Conservation (phyloP, 2,797 vertebrate genomes). For the Periparus ater region DNA sequence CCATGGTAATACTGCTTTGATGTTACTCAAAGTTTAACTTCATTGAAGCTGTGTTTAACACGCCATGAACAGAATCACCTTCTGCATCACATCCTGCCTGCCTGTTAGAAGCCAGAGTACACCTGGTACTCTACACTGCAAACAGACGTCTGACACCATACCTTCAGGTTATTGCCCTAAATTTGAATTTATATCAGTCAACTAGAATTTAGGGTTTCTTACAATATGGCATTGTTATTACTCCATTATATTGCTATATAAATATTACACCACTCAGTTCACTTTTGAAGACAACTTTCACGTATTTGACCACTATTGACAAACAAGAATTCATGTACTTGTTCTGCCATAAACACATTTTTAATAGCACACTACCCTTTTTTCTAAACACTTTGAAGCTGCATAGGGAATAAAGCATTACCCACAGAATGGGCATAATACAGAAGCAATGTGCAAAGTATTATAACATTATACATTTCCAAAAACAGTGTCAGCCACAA, state of each 20-base stretch:
- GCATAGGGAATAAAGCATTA: neutral
- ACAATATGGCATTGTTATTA: neutral
- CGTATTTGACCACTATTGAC: neutral
- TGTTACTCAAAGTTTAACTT: neutral
- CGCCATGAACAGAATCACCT: neutral
- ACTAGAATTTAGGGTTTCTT: neutral
- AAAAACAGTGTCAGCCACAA: neutral
- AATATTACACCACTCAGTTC: neutral
- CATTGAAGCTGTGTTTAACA: neutral
- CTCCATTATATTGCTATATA: neutral
- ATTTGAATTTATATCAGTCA: neutral
- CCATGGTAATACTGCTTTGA: neutral
- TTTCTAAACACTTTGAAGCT: neutral
- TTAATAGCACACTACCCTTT: neutral
- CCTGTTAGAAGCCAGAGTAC: neutral
- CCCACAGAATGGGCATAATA: neutral
- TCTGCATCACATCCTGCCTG: neutral
- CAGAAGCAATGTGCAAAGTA: neutral
- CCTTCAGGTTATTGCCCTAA: neutral
- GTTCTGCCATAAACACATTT: neutral
- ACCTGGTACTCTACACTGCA: neutral
- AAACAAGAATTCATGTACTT: neutral
- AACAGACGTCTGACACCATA: neutral
- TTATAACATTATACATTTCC: neutral
- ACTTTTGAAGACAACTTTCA: neutral